Percentiles rank a stretch among this genome's conserved stretches.
These are phyloP conservation scores for Vollenhovia emeryi DNA, from an alignment of 1,140 invertebrate species.

Conservation along the genomic window DNA sequence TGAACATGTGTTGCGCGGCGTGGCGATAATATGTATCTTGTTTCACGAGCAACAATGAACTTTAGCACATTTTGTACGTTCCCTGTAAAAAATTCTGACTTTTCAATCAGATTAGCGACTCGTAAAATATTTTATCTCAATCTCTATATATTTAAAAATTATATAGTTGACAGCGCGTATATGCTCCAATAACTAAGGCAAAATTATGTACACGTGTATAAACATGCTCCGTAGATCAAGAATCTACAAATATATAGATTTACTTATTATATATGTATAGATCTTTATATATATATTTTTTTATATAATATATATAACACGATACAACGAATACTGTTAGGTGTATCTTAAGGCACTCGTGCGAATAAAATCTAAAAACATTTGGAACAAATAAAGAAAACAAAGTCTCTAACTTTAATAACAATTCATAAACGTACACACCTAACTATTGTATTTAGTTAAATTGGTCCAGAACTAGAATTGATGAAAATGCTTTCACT, in stretches of 20 bases:
- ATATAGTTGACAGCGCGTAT: constrained; percentile 43
- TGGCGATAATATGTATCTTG: constrained; percentile 6
- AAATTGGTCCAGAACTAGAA: constrained; percentile 62
- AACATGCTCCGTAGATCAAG: constrained; percentile 55
- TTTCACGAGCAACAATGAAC: constrained; percentile 40
- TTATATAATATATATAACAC: constrained; percentile 68
- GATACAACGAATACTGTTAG: constrained; percentile 78
- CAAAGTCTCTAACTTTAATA: constrained; percentile 67
- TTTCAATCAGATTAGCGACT: constrained; percentile 12
- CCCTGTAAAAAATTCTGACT: constrained; percentile 39
- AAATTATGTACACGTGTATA: constrained; percentile 66
- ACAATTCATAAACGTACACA: constrained; percentile 69
- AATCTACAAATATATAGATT: constrained; percentile 61
- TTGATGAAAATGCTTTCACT: constrained; percentile 64
- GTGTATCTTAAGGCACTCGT: constrained; percentile 80
- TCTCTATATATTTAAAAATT: constrained; percentile 54
- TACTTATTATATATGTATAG: constrained; percentile 51
- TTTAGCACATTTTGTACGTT: constrained; percentile 32
- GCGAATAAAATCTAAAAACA: constrained; percentile 76
- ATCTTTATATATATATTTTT: constrained; percentile 59
- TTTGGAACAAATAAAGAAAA: constrained; percentile 68
- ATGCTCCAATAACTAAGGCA: constrained; percentile 60
- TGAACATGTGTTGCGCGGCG: not conserved
- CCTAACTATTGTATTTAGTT: constrained; percentile 63
- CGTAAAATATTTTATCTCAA: constrained; percentile 19